phyloP scores from a whole-genome alignment of 2,888 invertebrate species.

The Mythimna loreyi region DNA sequence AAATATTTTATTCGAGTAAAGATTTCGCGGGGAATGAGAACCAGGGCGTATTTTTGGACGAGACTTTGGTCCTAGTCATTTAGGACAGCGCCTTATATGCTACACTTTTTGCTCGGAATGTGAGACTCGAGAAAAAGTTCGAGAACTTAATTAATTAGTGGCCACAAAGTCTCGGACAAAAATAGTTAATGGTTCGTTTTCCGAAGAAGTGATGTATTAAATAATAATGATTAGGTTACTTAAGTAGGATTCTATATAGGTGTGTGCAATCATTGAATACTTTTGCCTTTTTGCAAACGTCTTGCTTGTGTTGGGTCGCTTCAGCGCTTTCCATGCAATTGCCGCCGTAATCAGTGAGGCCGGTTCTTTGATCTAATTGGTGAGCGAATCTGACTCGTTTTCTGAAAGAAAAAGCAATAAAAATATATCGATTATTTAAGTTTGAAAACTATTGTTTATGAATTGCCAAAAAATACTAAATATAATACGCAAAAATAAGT shows the following conservation, averaged over 20 bases:
- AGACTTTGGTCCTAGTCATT: constrained; percentile 35
- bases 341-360: constrained; percentile 73
- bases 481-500: too few relatives aligned
- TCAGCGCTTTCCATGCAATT: constrained; percentile 83
- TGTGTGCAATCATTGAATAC: constrained; percentile 88
- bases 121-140: constrained; percentile 8
- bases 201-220: constrained; percentile 12
- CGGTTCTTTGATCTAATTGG: constrained; percentile 72
- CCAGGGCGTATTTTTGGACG: constrained; percentile 26
- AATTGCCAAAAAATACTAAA: too few relatives aligned
- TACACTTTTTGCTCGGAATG: constrained; percentile 36
- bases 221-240: constrained; percentile 62
- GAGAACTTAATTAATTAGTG: constrained; percentile 52
- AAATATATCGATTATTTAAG: not conserved
- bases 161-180: constrained; percentile 23
- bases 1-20: constrained; percentile 35
- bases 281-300: constrained; percentile 86
- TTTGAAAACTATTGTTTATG: not conserved
- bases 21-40: constrained; percentile 9
- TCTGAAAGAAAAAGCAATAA: constrained; percentile 62
- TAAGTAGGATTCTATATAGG: constrained; percentile 80
- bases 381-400: constrained; percentile 79
- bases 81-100: constrained; percentile 24
- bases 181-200: constrained; percentile 38
- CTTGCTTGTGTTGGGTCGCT: constrained; percentile 83